Evolutionary conservation across 2,888 invertebrate species (phyloP).

Genomic region (Galerucella calmariensis): DNA sequence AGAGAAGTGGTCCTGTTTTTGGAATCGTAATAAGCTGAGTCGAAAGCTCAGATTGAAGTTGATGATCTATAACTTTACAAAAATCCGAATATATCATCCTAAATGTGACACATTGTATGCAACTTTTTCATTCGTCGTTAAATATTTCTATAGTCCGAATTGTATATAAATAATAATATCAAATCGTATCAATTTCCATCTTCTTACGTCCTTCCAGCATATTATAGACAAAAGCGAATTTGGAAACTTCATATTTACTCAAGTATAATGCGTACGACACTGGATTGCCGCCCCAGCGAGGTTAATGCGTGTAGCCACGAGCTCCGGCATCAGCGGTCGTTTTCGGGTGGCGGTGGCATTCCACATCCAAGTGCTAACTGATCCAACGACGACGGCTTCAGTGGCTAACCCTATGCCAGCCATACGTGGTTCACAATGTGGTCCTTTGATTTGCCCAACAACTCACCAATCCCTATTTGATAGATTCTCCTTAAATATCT

Average conservation of each 20-base stretch:
- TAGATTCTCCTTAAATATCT: neutral
- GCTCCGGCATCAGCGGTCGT: slow-evolving; percentile 53
- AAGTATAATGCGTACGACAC: slow-evolving; percentile 13
- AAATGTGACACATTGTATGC: too few species aligned
- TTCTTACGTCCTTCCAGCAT: neutral
- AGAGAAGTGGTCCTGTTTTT: too few species aligned
- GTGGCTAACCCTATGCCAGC: slow-evolving; percentile 40
- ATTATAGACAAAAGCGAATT: neutral
- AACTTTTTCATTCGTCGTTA: too few species aligned
- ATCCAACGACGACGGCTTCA: slow-evolving; percentile 41
- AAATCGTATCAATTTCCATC: neutral
- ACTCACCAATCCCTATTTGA: slow-evolving; percentile 24
- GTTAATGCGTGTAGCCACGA: slow-evolving; percentile 54
- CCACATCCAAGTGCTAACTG: slow-evolving; percentile 54
- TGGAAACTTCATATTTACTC: neutral
- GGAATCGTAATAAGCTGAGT: too few species aligned
- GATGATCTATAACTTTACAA: too few species aligned
- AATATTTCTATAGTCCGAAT: too few species aligned
- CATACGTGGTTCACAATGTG: slow-evolving; percentile 43
- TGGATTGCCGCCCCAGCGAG: slow-evolving; percentile 52
- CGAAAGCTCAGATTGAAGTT: too few species aligned
- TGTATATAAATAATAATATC: too few species aligned
- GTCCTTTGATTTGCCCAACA: slow-evolving; percentile 41
- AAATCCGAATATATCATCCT: too few species aligned
- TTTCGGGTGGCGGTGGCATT: slow-evolving; percentile 43